phyloP scores from a whole-genome alignment of 2,888 invertebrate genomes.

The Trimorus sp. region DNA sequence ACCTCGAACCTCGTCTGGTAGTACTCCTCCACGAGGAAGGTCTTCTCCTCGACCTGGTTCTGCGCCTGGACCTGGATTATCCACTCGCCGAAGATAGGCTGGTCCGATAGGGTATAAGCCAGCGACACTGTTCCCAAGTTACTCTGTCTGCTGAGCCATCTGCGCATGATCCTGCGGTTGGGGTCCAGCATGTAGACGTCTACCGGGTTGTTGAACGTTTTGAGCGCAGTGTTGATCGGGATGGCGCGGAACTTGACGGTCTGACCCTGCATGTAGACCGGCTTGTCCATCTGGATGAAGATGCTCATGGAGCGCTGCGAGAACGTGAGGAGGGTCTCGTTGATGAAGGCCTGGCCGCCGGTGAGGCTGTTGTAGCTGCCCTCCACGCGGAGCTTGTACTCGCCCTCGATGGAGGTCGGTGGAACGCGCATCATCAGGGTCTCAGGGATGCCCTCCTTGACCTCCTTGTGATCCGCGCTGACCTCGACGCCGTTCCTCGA shows the following conservation, averaged over 20 bases:
- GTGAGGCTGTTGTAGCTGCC: slow-evolving; percentile 89
- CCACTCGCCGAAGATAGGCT: slow-evolving; percentile 97
- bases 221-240: slow-evolving; percentile 95
- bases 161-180: slow-evolving; percentile 91
- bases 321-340: slow-evolving; percentile 92
- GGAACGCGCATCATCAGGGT: slow-evolving; percentile 96
- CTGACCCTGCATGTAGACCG: slow-evolving; percentile 96
- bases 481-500: slow-evolving; percentile 95
- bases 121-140: slow-evolving; percentile 97
- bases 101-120: slow-evolving; percentile 94
- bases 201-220: slow-evolving; percentile 94
- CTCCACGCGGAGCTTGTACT: slow-evolving; percentile 92
- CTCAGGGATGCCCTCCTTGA: slow-evolving; percentile 93
- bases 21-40: slow-evolving; percentile 95
- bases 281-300: slow-evolving; percentile 97
- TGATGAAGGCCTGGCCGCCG: slow-evolving; percentile 94
- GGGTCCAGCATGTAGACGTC: slow-evolving; percentile 97
- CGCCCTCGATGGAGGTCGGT: slow-evolving; percentile 90
- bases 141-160: slow-evolving; percentile 95
- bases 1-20: slow-evolving; percentile 97
- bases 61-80: slow-evolving; percentile 93
- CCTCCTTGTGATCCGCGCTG: slow-evolving; percentile 90
- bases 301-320: slow-evolving; percentile 96
- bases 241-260: slow-evolving; percentile 92
- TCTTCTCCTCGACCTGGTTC: slow-evolving; percentile 92